Conservation (phyloP, 2,113 vertebrate genomes). For the Eulacestoma nigropectus region DNA sequence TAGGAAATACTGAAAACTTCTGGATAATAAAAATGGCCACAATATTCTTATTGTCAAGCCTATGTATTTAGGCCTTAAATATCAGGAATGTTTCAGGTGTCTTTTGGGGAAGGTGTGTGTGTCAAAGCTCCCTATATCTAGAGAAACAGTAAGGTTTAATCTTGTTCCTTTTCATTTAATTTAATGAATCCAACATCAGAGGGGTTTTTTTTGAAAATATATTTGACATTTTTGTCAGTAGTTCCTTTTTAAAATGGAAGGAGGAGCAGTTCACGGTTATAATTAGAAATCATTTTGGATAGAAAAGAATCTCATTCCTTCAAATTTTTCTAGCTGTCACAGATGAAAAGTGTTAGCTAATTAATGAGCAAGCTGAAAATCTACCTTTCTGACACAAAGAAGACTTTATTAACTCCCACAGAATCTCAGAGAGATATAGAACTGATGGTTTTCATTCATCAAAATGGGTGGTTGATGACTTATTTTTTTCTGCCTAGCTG, state of each 20-base stretch:
- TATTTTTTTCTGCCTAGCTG: not conserved
- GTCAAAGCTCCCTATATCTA: not conserved
- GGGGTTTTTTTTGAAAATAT: not conserved
- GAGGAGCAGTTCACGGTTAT: not conserved
- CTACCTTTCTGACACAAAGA: constrained; percentile 30
- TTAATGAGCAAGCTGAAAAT: constrained; percentile 25
- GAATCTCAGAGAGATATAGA: not conserved
- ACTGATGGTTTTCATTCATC: not conserved
- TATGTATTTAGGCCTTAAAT: not conserved
- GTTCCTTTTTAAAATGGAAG: constrained; percentile 19
- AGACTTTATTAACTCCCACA: not conserved
- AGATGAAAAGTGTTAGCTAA: constrained; percentile 22
- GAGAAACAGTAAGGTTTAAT: not conserved
- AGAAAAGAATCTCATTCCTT: not conserved
- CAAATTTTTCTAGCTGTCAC: constrained; percentile 1
- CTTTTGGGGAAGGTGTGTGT: not conserved
- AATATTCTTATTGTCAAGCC: not conserved
- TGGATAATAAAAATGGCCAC: not conserved
- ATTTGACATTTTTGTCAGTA: constrained; percentile 41
- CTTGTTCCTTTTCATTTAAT: not conserved
- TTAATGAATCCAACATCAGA: constrained; percentile 11
- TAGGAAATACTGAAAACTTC: not conserved
- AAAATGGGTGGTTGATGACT: not conserved
- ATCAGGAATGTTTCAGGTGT: not conserved
- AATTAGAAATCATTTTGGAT: constrained; percentile 25